Evolutionary conservation across 2,113 vertebrate species (phyloP).

Genomic region (Zosterops hypoxanthus): DNA sequence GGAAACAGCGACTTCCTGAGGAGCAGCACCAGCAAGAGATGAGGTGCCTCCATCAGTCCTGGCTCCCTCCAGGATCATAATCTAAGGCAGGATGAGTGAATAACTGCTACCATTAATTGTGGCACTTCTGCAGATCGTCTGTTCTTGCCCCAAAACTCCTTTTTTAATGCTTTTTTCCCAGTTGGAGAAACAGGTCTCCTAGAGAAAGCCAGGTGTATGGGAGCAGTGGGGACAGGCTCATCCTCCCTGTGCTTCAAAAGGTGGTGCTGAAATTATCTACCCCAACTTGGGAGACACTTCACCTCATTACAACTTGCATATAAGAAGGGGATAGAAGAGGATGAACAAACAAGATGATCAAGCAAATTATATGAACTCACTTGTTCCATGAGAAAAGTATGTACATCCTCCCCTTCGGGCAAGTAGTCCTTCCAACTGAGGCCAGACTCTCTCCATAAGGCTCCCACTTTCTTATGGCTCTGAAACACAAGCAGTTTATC

Average conservation of each 20-base stretch:
- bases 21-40: not conserved
- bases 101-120: not conserved
- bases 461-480: slow-evolving; percentile 97
- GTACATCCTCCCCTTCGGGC: slow-evolving; percentile 89
- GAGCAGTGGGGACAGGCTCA: rapidly evolving
- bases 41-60: not conserved
- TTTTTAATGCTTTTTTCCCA: not conserved
- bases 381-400: slow-evolving; percentile 89
- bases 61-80: not conserved
- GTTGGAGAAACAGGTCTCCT: not conserved
- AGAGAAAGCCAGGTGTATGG: not conserved
- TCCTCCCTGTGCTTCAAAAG: not conserved
- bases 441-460: slow-evolving; percentile 91
- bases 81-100: not conserved
- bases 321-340: not conserved
- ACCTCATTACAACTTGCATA: not conserved
- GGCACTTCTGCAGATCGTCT: not conserved
- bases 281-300: not conserved
- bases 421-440: slow-evolving; percentile 90
- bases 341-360: rapidly evolving
- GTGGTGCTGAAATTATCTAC: not conserved
- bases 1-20: not conserved
- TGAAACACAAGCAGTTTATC: slow-evolving; percentile 66
- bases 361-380: slow-evolving; percentile 65
- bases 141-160: not conserved